phyloP scores from a whole-genome alignment of 1,140 invertebrate genomes.

The Neodiprion fabricii region DNA sequence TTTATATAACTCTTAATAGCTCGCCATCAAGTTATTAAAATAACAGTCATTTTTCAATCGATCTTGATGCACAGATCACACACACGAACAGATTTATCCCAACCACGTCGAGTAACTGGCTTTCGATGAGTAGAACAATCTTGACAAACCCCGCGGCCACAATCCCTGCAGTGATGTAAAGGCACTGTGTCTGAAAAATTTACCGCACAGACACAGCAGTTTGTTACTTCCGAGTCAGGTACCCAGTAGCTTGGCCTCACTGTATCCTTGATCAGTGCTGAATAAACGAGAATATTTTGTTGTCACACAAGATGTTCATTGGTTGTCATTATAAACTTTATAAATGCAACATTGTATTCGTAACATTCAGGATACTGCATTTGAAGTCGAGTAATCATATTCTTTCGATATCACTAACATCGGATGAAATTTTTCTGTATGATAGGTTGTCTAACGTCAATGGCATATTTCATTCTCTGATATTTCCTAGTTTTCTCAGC shows the following conservation, averaged over 20 bases:
- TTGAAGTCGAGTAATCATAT: too few species aligned
- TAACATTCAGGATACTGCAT: too few species aligned
- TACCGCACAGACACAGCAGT: slow-evolving; percentile 71
- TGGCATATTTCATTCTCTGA: too few species aligned
- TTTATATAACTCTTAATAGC: background rate
- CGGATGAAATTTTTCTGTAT: too few species aligned
- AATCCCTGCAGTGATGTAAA: slow-evolving; percentile 81
- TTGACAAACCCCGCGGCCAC: slow-evolving; percentile 75
- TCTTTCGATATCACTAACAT: too few species aligned
- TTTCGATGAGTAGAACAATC: slow-evolving; percentile 68
- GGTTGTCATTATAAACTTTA: too few species aligned
- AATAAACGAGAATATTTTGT: slow-evolving; percentile 49
- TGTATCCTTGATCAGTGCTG: slow-evolving; percentile 78
- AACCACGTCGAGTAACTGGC: slow-evolving; percentile 72
- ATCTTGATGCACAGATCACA: slow-evolving; percentile 69
- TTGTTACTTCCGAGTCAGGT: slow-evolving; percentile 73
- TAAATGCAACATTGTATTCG: too few species aligned
- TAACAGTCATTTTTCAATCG: slow-evolving; percentile 35
- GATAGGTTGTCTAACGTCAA: too few species aligned
- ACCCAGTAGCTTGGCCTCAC: slow-evolving; percentile 84
- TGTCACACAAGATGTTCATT: background rate
- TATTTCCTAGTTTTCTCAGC: too few species aligned
- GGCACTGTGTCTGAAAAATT: slow-evolving; percentile 45
- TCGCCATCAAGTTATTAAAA: background rate
- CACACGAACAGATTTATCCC: slow-evolving; percentile 73